Percentiles rank a stretch among this genome's conserved stretches.
Conservation (phyloP, 2,888 invertebrate species). For the Drosophila recens region DNA sequence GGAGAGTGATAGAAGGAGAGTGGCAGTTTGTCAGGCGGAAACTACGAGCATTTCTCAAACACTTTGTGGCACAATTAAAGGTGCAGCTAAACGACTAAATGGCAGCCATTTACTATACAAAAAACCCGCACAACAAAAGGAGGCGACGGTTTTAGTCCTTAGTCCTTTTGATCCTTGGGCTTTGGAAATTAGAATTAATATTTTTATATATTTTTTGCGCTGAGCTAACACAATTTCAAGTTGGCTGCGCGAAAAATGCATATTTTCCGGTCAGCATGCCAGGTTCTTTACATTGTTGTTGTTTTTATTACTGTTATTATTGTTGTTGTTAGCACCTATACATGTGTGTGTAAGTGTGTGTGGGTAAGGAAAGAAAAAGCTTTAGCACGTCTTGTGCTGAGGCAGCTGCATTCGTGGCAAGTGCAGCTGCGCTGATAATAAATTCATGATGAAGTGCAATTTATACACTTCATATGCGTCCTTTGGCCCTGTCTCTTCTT, state of each 20-base stretch:
- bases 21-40: conserved; percentile 43
- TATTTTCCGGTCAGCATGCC: conserved; percentile 63
- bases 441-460: conserved; percentile 81
- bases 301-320: conserved; percentile 31
- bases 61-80: conserved; percentile 63
- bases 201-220: conserved; percentile 58
- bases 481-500: not conserved
- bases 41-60: conserved; percentile 43
- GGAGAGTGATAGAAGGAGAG: conserved; percentile 5
- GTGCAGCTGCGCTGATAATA: conserved; percentile 78
- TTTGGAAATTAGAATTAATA: conserved; percentile 79
- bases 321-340: conserved; percentile 42
- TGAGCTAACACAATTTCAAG: conserved; percentile 76
- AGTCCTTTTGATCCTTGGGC: conserved; percentile 18
- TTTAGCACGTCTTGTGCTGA: conserved; percentile 73
- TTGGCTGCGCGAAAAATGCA: conserved; percentile 74
- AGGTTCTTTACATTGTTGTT: conserved; percentile 10
- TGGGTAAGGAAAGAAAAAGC: conserved; percentile 41
- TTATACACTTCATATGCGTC: conserved; percentile 78
- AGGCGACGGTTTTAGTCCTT: not conserved
- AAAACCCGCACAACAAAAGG: conserved; percentile 22
- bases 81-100: conserved; percentile 51
- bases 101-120: conserved; percentile 46
- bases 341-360: conserved; percentile 33
- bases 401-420: conserved; percentile 72